Percentiles rank a stretch among this genome's conserved stretches.
phyloP scores from a whole-genome alignment of 1,140 invertebrate genomes.

The Pogonognathellus flavescens region DNA sequence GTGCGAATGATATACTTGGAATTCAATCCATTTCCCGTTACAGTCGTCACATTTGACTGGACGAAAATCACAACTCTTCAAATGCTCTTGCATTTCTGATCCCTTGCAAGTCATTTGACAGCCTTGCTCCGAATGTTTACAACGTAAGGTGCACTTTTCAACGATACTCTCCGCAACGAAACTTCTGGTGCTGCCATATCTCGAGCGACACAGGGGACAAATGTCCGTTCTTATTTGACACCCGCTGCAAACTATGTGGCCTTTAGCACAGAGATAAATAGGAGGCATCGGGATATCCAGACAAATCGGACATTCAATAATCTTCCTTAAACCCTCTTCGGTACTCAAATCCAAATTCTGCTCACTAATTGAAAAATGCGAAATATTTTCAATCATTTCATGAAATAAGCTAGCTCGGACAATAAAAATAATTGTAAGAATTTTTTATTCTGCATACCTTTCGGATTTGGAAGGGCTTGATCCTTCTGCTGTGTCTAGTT shows the following conservation, averaged over 20 bases:
- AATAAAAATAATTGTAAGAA: neutral
- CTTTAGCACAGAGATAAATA: constrained; percentile 59
- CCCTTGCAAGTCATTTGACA: constrained; percentile 53
- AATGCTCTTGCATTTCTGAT: constrained; percentile 45
- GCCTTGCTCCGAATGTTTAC: constrained; percentile 58
- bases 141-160: constrained; percentile 58
- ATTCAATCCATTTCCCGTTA: constrained; percentile 56
- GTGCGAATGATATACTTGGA: constrained; percentile 51
- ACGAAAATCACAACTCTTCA: constrained; percentile 59
- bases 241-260: constrained; percentile 63
- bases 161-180: constrained; percentile 63
- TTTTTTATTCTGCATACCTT: neutral
- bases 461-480: neutral
- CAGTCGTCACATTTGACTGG: constrained; percentile 56
- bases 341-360: constrained; percentile 46
- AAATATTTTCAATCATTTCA: neutral
- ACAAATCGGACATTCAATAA: constrained; percentile 63
- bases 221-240: constrained; percentile 56
- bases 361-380: neutral
- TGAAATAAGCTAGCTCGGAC: neutral
- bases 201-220: constrained; percentile 59
- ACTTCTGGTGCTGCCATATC: constrained; percentile 58
- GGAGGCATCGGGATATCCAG: constrained; percentile 62
- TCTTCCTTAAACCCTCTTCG: constrained; percentile 39
- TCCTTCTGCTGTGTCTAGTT: too few relatives aligned